Conservation (phyloP, 1,140 invertebrate genomes). For the Calycopis cecrops region DNA sequence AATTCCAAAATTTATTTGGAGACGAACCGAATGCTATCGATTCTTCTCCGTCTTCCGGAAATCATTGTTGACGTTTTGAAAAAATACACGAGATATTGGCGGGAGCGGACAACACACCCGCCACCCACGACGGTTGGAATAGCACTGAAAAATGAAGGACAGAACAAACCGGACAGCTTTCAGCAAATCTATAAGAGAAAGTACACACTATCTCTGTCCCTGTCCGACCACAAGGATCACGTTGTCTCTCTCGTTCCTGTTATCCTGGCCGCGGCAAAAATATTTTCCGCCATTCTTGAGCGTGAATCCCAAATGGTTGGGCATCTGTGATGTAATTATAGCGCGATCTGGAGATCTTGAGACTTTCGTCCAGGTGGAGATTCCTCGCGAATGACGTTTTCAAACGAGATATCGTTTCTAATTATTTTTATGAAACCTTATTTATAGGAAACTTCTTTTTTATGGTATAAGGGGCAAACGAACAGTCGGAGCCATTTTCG, state of each 20-base stretch:
- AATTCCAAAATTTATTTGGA: neutral
- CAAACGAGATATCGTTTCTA: too few species aligned
- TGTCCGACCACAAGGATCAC: slow-evolving; percentile 25
- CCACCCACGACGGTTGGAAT: slow-evolving; percentile 23
- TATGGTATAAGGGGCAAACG: too few species aligned
- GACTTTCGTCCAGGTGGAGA: too few species aligned
- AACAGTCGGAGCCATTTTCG: too few species aligned
- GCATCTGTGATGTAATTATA: neutral
- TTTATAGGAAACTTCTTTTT: too few species aligned
- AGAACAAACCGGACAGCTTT: slow-evolving; percentile 35
- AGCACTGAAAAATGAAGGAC: slow-evolving; percentile 47
- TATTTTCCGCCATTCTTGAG: slow-evolving; percentile 15
- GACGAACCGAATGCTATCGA: neutral
- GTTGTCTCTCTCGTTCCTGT: slow-evolving; percentile 30
- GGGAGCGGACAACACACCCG: slow-evolving; percentile 23
- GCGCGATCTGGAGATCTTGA: too few species aligned
- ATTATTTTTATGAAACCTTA: too few species aligned
- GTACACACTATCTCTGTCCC: slow-evolving; percentile 45
- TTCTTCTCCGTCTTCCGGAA: slow-evolving; percentile 8
- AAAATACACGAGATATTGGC: slow-evolving; percentile 33
- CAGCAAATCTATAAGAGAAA: slow-evolving; percentile 67
- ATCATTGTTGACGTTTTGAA: slow-evolving; percentile 6
- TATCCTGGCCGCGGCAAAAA: slow-evolving; percentile 53
- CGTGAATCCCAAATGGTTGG: neutral
- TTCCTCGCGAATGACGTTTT: too few species aligned